Percentiles rank a stretch among this genome's conserved stretches.
Conservation (phyloP, 2,113 vertebrate species). For the Zapornia atra region DNA sequence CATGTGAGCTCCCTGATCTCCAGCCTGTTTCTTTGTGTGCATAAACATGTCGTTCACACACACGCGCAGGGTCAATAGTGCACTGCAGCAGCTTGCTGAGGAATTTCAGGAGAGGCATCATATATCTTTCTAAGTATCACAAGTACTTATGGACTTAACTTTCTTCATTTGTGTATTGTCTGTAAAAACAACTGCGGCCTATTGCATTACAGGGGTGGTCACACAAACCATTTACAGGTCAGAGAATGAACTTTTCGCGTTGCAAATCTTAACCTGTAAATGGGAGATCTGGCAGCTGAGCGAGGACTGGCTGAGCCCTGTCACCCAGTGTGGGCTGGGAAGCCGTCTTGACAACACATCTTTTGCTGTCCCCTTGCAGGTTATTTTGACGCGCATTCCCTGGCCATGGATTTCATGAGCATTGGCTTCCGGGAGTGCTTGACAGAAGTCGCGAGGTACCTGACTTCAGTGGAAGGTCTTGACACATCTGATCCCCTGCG, state of each 20-base stretch:
- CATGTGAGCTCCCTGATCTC: slow-evolving; percentile 40
- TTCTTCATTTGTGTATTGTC: neutral
- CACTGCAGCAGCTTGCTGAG: slow-evolving; percentile 36
- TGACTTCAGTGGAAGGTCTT: slow-evolving; percentile 88
- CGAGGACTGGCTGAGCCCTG: accelerated
- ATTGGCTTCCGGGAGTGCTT: slow-evolving; percentile 94
- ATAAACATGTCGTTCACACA: neutral
- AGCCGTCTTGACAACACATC: neutral
- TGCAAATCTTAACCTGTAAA: neutral
- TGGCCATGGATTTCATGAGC: slow-evolving; percentile 98
- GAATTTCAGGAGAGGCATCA: slow-evolving; percentile 36
- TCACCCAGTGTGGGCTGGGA: accelerated
- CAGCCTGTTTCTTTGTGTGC: neutral
- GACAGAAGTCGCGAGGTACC: slow-evolving; percentile 89
- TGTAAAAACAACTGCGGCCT: slow-evolving; percentile 3
- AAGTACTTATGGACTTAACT: slow-evolving; percentile 37
- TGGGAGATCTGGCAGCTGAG: neutral
- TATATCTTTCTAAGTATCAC: slow-evolving; percentile 3
- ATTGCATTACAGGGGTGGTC: slow-evolving; percentile 16
- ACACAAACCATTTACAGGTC: neutral
- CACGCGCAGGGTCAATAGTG: neutral
- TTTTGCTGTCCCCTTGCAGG: slow-evolving; percentile 70
- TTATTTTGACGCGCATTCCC: slow-evolving; percentile 87
- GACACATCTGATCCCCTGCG: slow-evolving; percentile 86
- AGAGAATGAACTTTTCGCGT: neutral